Evolutionary conservation across 2,797 vertebrate species (phyloP).

Genomic region (Xenentodon cancila): DNA sequence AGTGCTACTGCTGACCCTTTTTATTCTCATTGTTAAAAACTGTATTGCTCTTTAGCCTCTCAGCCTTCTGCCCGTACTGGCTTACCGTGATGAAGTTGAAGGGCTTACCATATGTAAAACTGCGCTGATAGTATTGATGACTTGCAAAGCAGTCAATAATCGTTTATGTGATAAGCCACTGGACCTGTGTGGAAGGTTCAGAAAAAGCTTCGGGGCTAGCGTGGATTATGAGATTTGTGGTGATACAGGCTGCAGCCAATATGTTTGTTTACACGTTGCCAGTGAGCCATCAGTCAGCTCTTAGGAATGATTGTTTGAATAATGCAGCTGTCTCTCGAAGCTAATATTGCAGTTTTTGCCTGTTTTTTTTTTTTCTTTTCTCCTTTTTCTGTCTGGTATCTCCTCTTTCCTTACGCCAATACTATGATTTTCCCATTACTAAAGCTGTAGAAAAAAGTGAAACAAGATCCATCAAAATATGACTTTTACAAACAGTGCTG

Average conservation of each 20-base stretch:
- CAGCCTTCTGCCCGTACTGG: constrained; percentile 37
- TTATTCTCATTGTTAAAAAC: constrained; percentile 30
- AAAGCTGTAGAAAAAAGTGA: constrained; percentile 62
- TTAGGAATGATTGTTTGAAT: constrained; percentile 64
- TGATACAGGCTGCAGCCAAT: constrained; percentile 57
- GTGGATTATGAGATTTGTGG: constrained; percentile 65
- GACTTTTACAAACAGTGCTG: constrained; percentile 18
- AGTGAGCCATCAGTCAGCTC: constrained; percentile 38
- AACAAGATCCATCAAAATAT: constrained; percentile 38
- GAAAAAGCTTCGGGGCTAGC: constrained; percentile 52
- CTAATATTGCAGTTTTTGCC: constrained; percentile 54
- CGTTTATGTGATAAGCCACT: constrained; percentile 74
- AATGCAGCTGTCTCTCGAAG: constrained; percentile 64
- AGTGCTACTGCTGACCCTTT: constrained; percentile 15
- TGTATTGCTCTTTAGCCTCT: constrained; percentile 16
- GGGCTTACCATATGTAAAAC: constrained; percentile 72
- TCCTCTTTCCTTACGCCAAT: constrained; percentile 42
- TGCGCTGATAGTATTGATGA: constrained; percentile 68
- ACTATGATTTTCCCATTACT: constrained; percentile 24
- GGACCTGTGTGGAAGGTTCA: constrained; percentile 55
- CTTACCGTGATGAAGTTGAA: constrained; percentile 68
- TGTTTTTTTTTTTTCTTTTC: background rate
- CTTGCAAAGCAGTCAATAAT: constrained; percentile 69
- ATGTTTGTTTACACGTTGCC: constrained; percentile 65
- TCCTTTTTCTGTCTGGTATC: constrained; percentile 39